Base-by-base conservation (phyloP, 2,113 vertebrate species). In the Indicator indicator region DNA sequence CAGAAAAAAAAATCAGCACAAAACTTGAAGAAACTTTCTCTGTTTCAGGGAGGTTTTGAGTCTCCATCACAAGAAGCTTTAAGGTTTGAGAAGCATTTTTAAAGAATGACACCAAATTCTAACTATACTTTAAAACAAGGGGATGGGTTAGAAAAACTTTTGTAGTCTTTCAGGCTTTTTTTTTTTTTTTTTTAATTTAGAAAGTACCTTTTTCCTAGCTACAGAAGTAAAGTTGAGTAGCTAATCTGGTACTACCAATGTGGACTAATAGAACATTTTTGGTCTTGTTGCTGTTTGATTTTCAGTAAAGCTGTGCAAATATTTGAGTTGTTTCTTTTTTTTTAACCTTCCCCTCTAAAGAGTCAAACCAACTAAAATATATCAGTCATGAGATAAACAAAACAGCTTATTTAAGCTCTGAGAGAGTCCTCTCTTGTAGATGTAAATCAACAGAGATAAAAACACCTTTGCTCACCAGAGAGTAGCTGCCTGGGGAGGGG, bases 381-480 rank as follows among this genome's bases (percentile, higher is more conserved):
- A 83, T 55, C 64, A 77, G 64, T 56, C 56, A 90, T 17, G 32
- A 95, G 68, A 94, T 73, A 96, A 96, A 87, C 38, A 83, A 88
- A 93, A 88, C 8, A 82, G 67, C 87, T 95, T 82, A 76, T 83
- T 95, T 93, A 91, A 95, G 72, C 74, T 83, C 75, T 95, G 44
- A 42, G 42, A 42, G 42, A 42, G 42, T 42, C 13, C 42, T 46
- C 46, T 46, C 46, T 16, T 46, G 46, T 46, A 46, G 13, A 42
- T 42, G 42, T 42, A 42, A 42, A 42, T 42, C 42, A 14, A 15
- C 42, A 42, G 15, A 42, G 42, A 15, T 42, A 42, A 42, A 42
- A 14, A 13, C 42, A 42, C 42, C 42, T 42, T 42, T 42, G 42
- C 42, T 42, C 42, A 13, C 14, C 42, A 42, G 42, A 42, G 12